These are phyloP conservation scores for Parazoanthus swiftii DNA, from an alignment of 92 coral and sea anemone species.

Conservation along the genomic window DNA sequence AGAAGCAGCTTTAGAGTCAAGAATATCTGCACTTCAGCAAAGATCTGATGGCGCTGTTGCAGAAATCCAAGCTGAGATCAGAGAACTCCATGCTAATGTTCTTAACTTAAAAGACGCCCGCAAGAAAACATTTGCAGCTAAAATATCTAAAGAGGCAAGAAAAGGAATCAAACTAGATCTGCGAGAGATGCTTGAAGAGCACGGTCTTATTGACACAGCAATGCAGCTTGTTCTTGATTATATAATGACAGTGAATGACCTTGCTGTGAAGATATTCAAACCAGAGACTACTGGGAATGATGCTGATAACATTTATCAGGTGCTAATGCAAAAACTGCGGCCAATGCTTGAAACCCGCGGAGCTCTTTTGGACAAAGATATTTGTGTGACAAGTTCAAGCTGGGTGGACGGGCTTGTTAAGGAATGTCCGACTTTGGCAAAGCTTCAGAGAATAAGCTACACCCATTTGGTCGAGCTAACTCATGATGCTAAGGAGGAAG, in stretches of 20 bases:
- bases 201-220: background rate
- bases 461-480: background rate
- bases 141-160: background rate
- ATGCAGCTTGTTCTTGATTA: slow-evolving; percentile 7
- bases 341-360: background rate
- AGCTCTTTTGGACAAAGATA: background rate
- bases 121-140: background rate
- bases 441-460: background rate
- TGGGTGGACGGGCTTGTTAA: background rate
- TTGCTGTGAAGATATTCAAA: background rate
- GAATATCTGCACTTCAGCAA: background rate
- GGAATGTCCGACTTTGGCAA: background rate
- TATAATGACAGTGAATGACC: background rate
- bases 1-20: background rate
- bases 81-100: background rate
- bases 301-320: background rate
- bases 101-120: background rate
- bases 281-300: background rate
- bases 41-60: background rate
- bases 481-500: background rate
- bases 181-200: background rate
- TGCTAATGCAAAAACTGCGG: background rate
- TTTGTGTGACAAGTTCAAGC: background rate
- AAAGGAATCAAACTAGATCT: background rate
- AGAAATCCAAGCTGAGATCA: background rate